Base-by-base conservation (phyloP, 1,140 invertebrate genomes). In the Xylocopa sonorina region DNA sequence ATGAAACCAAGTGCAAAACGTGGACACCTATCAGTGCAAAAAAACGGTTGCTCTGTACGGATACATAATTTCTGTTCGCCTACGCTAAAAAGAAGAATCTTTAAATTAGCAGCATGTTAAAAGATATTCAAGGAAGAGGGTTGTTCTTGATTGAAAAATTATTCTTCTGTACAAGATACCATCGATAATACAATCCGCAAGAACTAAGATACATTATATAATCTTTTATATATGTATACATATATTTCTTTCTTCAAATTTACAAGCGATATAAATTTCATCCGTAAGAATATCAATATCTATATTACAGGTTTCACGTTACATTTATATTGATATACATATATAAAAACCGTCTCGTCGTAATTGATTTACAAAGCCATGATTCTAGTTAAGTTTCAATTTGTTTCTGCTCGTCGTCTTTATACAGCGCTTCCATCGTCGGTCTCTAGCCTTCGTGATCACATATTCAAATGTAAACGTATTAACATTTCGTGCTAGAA, bases 281-380 rank as follows among this genome's bases (percentile, higher is more conserved):
- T n/a, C 50, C 41, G n/a, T 51, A 41, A 51, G 43, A 75, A 51
- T 63, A 75, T 48, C 60, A 34, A 58, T 63, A 55, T 69, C 18
- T 63, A 43, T 81, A 63, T 77, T 77, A 76, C 72, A 80, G 7
- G 60, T 24, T 14, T 50, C 43, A 58, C 18, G 34, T 67, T 48
- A 62, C 43, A 5, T 24, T 64, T 57, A 67, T 27, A 67, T 60
- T 77, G 32, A 57, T 51, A 38, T 63, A 62, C 32, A 66, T 46
- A 57, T 34, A n/a, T n/a, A 69, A 69, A 77, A 77, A 32, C 24
- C 34, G 27, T 55, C 3, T 32, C 34, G 18, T 18, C 16, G 34
- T 51, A 55, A 41, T 34, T 0, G 38, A 46, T 14, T 46, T 43
- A 32, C 18, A 32, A 77, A 69, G 27, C 27, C 16, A 16, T 3